Evolutionary conservation across 2,888 invertebrate genomes (phyloP).

Genomic region (Zygaena filipendulae): DNA sequence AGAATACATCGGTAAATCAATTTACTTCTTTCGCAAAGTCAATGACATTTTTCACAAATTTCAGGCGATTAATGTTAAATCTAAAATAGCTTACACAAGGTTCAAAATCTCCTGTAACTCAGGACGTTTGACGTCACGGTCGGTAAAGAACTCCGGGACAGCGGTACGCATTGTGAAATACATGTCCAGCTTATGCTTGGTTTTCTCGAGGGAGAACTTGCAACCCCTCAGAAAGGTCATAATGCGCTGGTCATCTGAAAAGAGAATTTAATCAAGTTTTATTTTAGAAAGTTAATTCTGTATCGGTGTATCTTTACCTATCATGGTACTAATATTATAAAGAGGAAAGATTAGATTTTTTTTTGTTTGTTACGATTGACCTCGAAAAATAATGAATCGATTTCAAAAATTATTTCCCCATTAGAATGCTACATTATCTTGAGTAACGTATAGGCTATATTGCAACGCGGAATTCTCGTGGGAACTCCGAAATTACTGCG

Average conservation of each 20-base stretch:
- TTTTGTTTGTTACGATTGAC: too few species aligned
- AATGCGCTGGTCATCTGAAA: conserved; percentile 78
- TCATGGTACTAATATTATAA: too few species aligned
- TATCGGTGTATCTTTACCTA: too few species aligned
- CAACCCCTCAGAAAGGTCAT: conserved; percentile 87
- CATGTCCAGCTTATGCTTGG: conserved; percentile 88
- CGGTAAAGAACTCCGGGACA: conserved; percentile 83
- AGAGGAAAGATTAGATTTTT: too few species aligned
- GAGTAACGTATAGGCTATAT: neutral
- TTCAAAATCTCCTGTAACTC: conserved; percentile 77
- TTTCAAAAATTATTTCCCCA: too few species aligned
- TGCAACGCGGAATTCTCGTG: too few species aligned
- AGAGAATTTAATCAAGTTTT: too few species aligned
- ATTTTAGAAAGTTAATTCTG: too few species aligned
- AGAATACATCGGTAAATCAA: conserved; percentile 3
- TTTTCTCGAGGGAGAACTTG: conserved; percentile 88
- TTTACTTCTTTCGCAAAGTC: conserved; percentile 3
- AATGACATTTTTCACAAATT: neutral
- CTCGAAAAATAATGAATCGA: too few species aligned
- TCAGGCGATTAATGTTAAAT: conserved; percentile 1
- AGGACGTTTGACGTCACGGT: conserved; percentile 78
- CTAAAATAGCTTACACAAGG: conserved; percentile 70
- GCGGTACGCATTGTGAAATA: conserved; percentile 88
- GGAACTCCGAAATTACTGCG: too few species aligned
- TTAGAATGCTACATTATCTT: too few species aligned